Base-by-base conservation (phyloP, 1,140 invertebrate genomes). In the Chironomus tepperi region DNA sequence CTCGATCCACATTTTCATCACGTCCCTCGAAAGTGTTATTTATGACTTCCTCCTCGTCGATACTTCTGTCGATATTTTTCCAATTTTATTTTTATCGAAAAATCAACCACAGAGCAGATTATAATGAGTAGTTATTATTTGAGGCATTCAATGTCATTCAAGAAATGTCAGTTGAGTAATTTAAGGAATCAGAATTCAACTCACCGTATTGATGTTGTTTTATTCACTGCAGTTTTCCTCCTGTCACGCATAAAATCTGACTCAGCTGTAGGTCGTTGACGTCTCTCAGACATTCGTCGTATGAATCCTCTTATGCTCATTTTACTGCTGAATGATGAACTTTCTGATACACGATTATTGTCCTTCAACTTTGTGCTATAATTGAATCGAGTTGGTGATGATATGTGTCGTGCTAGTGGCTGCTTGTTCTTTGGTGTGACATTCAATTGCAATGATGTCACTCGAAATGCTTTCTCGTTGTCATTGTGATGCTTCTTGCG, bases 371-470 rank as follows among this genome's bases (percentile, higher is more conserved):
- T 67, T 8, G 16, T 18, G 7, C 18, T 19, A 67, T 19, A 67
- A 67, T 67, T 67, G 15, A 76, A 73, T 10, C 57, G 43, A n/a
- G 43, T 64, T 15, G 75, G 75, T 5, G 81, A 81, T 0, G 80
- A 81, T 8, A 76, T 78, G 74, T 81, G 81, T 3, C 81, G 76
- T n/a, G 77, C 74, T 6, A 82, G 75, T 0, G 78, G 77, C 72
- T 67, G 78, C 76, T 77, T 81, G 79, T 16, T 78, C 76, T 1
- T 77, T 74, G 73, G 72, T 6, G 57, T 42, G 2, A n/a, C 64
- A 16, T 43, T 73, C 42, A 76, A 76, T 75, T 74, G 73, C 2
- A 74, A 67, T 2, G 74, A 74, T 15, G 42, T 74, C 7, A 74
- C 74, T 67, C 74, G 18, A n/a, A 67, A 70, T 8, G 43, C 21